These are phyloP conservation scores for Electrona antarctica DNA, from an alignment of 2,113 vertebrate genomes.

Conservation along the genomic window DNA sequence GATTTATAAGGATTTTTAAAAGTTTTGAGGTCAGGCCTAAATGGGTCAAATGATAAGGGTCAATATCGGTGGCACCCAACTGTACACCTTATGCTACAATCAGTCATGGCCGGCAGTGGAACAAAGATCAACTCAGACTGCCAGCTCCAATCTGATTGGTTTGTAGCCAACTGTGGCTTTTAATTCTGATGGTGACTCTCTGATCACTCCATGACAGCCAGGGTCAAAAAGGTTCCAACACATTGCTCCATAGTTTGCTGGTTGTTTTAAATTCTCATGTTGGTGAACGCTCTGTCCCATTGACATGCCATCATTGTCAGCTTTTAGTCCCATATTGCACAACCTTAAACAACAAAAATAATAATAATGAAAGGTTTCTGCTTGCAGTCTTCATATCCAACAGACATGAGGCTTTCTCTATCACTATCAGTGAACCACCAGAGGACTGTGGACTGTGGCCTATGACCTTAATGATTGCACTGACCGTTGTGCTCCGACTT, in stretches of 20 bases:
- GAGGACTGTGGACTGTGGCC: not conserved
- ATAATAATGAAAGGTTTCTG: not conserved
- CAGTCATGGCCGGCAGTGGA: conserved; percentile 9
- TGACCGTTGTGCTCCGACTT: not conserved
- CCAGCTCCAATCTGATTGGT: conserved; percentile 26
- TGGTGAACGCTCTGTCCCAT: too few species aligned
- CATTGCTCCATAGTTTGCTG: too few species aligned
- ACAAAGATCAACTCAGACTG: conserved; percentile 32
- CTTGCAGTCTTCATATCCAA: not conserved
- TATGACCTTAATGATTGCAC: conserved; percentile 12
- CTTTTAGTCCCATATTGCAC: too few species aligned
- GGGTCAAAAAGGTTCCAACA: too few species aligned
- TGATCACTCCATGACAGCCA: too few species aligned
- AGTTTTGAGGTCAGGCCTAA: too few species aligned
- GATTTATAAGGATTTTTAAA: too few species aligned
- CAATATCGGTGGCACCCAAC: too few species aligned
- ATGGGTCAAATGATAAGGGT: too few species aligned
- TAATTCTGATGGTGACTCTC: not conserved
- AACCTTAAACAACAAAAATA: not conserved
- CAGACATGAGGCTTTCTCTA: not conserved
- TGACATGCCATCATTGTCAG: too few species aligned
- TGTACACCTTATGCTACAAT: too few species aligned
- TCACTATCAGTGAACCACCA: not conserved
- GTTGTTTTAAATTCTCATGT: too few species aligned
- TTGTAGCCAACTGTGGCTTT: conserved; percentile 36